Conservation (phyloP, 2,888 invertebrate genomes). For the Luperina testacea region DNA sequence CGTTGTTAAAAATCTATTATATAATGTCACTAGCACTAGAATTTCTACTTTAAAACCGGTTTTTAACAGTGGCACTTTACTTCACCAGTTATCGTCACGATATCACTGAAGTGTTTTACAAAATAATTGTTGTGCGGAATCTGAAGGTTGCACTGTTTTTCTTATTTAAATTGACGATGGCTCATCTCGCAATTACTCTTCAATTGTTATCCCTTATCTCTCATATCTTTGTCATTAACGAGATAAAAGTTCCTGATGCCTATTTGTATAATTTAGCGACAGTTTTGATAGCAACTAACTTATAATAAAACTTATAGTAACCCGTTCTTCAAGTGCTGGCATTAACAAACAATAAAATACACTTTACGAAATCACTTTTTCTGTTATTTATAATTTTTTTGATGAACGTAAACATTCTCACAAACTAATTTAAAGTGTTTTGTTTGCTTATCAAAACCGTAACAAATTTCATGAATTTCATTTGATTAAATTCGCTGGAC, state of each 20-base stretch:
- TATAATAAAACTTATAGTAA: slow-evolving; percentile 21
- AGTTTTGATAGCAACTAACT: neutral
- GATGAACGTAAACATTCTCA: slow-evolving; percentile 24
- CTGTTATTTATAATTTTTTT: slow-evolving; percentile 6
- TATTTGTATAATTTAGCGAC: slow-evolving; percentile 32
- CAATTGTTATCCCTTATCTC: slow-evolving; percentile 54
- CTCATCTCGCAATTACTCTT: slow-evolving; percentile 40
- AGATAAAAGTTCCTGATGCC: slow-evolving; percentile 35
- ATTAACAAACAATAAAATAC: slow-evolving; percentile 6
- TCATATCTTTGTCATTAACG: slow-evolving; percentile 37
- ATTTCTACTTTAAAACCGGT: neutral
- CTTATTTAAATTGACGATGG: slow-evolving; percentile 41
- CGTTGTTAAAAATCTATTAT: slow-evolving; percentile 18
- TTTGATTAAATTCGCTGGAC: slow-evolving; percentile 31
- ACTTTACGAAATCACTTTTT: slow-evolving; percentile 10
- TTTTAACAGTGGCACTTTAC: slow-evolving; percentile 26
- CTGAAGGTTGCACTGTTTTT: slow-evolving; percentile 38
- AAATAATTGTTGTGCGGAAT: slow-evolving; percentile 11
- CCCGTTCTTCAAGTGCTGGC: neutral
- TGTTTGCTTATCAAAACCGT: slow-evolving; percentile 35
- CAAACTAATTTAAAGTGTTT: slow-evolving; percentile 33
- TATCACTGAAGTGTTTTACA: slow-evolving; percentile 26
- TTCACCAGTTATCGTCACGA: neutral
- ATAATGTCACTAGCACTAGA: slow-evolving; percentile 10
- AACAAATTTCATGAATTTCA: slow-evolving; percentile 26